Evolutionary conservation across 2,113 vertebrate genomes (phyloP), one percentile per base, ranked within the genome.

Genomic region (Elaphurus davidianus): DNA sequence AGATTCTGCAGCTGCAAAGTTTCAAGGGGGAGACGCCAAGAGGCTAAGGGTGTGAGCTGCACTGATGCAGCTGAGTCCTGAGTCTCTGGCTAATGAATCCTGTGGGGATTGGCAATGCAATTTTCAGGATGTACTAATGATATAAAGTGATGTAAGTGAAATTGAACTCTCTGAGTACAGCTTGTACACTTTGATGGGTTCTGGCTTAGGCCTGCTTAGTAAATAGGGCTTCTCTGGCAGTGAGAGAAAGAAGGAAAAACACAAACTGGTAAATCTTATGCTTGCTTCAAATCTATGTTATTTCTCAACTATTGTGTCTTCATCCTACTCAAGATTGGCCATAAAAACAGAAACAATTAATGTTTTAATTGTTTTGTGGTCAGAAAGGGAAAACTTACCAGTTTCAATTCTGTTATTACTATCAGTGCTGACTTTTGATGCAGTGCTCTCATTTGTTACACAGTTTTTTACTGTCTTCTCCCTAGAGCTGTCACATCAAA

Each of bases 381-480:
- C 62, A 91, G 50, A 87, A 76, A 89, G 54, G 81, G 16, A 87
- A 93, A 96, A 78, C 95, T 94, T 97, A 98, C 98, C 96, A 78
- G 64, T 92, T 96, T 98, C 96, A 54, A 45, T 94, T 64, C 95
- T 98, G 83, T 57, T 81, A 36, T 98, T 96, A 91, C 82, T 45
- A 93, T 98, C 86, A 67, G 84, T n/a, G 89, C 5, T 94, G 76
- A 95, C 78, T 93, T 98, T 90, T 88, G 96, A 94, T 83, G 90
- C 17, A 74, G 64, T 95, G 25, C 52, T 91, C 82, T 98, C 98
- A 60, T 97, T 94, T 78, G 97, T 88, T 57, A 91, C 86, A 96
- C 94, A 97, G 89, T 55, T 98, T 95, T 97, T 98, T 74, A 97
- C 64, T 78, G 90, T 96, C 95, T 97, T 98, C 96, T 96, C 98